Evolutionary conservation across 2,888 invertebrate species (phyloP).

Genomic region (Trachelus tabidus): DNA sequence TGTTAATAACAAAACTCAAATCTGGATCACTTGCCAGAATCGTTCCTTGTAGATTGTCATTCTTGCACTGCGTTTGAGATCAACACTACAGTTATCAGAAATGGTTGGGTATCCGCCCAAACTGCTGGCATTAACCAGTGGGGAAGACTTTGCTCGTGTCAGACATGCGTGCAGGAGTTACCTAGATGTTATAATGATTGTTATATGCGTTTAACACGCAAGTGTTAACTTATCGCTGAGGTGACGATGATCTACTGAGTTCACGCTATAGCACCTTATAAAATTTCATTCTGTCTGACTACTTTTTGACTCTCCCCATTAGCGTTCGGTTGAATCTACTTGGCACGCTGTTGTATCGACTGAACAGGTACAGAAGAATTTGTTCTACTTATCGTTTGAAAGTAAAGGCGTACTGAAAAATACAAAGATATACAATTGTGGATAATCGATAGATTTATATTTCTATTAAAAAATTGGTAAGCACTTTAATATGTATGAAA

Average conservation of each 20-base stretch:
- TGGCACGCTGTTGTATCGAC: background rate
- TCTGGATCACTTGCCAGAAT: background rate
- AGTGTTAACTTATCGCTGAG: background rate
- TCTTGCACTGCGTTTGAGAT: background rate
- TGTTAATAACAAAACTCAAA: background rate
- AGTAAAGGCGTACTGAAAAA: background rate
- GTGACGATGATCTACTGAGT: background rate
- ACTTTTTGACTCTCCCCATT: background rate
- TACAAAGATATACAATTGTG: background rate
- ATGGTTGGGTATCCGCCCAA: background rate
- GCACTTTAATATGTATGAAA: background rate
- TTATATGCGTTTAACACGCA: background rate
- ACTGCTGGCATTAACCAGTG: background rate
- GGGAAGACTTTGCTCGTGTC: background rate
- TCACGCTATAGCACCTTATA: background rate
- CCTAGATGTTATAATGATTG: background rate
- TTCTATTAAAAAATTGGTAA: background rate
- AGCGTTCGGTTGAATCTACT: background rate
- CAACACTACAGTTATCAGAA: background rate
- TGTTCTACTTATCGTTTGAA: background rate
- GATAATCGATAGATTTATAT: background rate
- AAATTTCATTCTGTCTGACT: background rate
- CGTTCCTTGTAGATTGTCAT: background rate
- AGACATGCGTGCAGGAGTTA: background rate
- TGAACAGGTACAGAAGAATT: background rate